Conservation (phyloP, 2,797 vertebrate species). For the Etheostoma perlongum region DNA sequence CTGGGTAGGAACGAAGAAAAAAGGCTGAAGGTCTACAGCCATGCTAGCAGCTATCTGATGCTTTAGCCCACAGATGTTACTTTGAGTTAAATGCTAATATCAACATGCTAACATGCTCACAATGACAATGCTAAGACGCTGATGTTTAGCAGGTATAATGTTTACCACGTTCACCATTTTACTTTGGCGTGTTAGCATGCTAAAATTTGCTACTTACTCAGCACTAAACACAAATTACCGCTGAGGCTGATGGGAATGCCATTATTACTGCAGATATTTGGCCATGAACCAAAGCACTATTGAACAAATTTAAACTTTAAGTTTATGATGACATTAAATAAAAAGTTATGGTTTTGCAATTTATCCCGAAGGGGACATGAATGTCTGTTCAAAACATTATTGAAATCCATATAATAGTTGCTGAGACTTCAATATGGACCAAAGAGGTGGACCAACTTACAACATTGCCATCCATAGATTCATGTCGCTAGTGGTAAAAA, state of each 20-base stretch:
- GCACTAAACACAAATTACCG: too few relatives aligned
- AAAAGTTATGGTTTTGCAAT: not conserved
- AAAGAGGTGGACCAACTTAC: not conserved
- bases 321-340: not conserved
- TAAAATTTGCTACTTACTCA: not conserved
- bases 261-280: not conserved
- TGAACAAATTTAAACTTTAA: not conserved
- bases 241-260: not conserved
- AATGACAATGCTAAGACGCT: not conserved
- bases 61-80: not conserved
- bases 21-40: not conserved
- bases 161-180: not conserved
- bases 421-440: not conserved
- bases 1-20: slow-evolving; percentile 16
- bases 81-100: slow-evolving; percentile 13
- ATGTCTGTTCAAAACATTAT: not conserved
- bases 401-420: not conserved
- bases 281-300: not conserved
- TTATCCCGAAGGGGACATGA: not conserved
- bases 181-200: not conserved
- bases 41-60: not conserved
- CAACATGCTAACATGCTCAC: slow-evolving; percentile 1
- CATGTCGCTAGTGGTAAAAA: not conserved
- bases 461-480: not conserved
- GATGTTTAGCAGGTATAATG: not conserved